Percentiles rank a stretch among this genome's conserved stretches.
Evolutionary conservation across 2,797 vertebrate species (phyloP).

Genomic region (Simalia tracyae): DNA sequence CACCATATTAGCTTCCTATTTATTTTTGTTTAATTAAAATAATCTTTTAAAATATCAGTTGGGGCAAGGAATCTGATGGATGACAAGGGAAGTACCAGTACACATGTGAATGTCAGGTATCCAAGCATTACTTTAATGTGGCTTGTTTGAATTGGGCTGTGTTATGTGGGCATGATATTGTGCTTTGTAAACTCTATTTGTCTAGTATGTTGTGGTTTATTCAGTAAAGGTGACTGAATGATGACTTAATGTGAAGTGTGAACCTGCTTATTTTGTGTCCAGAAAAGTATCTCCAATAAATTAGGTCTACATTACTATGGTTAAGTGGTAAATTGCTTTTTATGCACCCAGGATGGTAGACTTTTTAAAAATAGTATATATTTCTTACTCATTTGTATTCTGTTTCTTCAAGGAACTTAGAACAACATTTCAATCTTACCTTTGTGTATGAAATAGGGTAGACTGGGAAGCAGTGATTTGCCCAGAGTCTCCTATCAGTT

Average conservation of each 20-base stretch:
- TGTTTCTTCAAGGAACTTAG: not conserved
- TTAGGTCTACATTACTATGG: not conserved
- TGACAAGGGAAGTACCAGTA: not conserved
- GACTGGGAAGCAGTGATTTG: not conserved
- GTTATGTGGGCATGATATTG: not conserved
- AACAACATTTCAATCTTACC: not conserved
- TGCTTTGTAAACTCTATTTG: not conserved
- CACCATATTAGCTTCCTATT: not conserved
- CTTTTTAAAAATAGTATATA: not conserved
- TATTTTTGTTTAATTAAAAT: not conserved
- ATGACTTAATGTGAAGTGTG: not conserved
- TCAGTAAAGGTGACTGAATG: not conserved
- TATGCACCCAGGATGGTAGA: not conserved
- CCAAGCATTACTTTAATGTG: not conserved
- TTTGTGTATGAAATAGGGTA: not conserved
- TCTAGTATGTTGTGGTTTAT: not conserved
- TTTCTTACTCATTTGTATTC: not conserved
- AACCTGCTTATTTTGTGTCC: not conserved
- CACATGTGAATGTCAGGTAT: not conserved
- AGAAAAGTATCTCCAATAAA: not conserved
- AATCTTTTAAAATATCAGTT: not conserved
- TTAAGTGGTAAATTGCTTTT: not conserved
- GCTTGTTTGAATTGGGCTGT: not conserved
- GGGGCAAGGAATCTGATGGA: not conserved
- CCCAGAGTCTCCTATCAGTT: not conserved